Conservation (phyloP, 2,113 vertebrate species). For the Larimichthys crocea region DNA sequence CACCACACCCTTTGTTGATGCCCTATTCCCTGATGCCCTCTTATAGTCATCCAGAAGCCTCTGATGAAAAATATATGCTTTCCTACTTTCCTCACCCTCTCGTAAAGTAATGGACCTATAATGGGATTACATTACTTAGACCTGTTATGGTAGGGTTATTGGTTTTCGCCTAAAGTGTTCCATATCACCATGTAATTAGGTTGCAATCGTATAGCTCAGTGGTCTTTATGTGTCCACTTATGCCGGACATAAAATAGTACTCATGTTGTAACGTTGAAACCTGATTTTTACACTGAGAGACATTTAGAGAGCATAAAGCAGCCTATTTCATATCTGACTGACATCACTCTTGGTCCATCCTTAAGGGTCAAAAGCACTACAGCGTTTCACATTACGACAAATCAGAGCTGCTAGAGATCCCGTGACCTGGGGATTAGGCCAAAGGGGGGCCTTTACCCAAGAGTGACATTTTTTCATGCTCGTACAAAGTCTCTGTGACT, state of each 20-base stretch:
- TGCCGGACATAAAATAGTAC: conserved; percentile 60
- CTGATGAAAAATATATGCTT: conserved; percentile 78
- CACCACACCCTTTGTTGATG: conserved; percentile 59
- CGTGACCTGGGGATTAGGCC: conserved; percentile 7
- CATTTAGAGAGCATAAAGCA: conserved; percentile 34
- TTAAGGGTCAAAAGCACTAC: not conserved
- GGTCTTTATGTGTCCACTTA: conserved; percentile 76
- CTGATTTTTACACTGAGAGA: conserved; percentile 44
- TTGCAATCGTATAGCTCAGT: conserved; percentile 67
- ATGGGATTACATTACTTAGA: conserved; percentile 80
- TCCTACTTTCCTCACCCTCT: conserved; percentile 72
- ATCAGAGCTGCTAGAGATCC: conserved; percentile 27
- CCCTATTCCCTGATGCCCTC: conserved; percentile 62
- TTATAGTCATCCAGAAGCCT: conserved; percentile 66
- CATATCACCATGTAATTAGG: conserved; percentile 79
- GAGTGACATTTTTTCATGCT: conserved; percentile 31
- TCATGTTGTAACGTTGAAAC: conserved; percentile 61
- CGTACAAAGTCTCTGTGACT: conserved; percentile 5
- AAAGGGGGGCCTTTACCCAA: conserved; percentile 23
- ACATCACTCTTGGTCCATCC: conserved; percentile 9
- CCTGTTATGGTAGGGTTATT: conserved; percentile 79
- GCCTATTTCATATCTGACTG: not conserved
- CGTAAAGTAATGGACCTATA: conserved; percentile 76
- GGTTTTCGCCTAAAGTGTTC: conserved; percentile 84
- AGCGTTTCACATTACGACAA: conserved; percentile 30